Base-by-base conservation (phyloP, 2,888 invertebrate genomes). In the Pristionchus mayeri region DNA sequence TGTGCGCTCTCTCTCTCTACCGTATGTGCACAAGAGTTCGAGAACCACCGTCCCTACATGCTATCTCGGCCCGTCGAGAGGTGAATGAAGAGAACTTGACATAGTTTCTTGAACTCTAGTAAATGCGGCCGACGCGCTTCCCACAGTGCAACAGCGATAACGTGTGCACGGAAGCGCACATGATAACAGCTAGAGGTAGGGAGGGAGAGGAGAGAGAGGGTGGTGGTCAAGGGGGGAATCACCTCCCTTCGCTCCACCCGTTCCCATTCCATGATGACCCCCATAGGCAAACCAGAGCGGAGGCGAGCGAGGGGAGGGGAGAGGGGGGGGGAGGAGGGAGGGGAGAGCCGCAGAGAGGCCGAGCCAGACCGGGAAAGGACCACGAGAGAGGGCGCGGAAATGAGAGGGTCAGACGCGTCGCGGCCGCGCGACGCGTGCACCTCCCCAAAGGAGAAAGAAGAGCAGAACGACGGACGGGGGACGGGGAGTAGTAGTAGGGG, bases 261-360 rank as follows among this genome's bases (percentile, higher is more conserved):
- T 60, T 60, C 60, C 60, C 60, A 34, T 67, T 37, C 67, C 67
- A 67, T 67, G n/a, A n/a, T n/a, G 67, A 67, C 67, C 67, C 67
- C 67, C 67, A 37, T 67, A 67, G 67, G 67, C 13, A 21, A 54
- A n/a, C n/a, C n/a, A 21, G 54, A 54, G 9, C 13, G 54, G 52
- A 37, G 67, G 37, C 37, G 37, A 34, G 21, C 67, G 40, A 34
- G 24, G 27, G n/a, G 75, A 48, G n/a, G 24, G 50, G 27, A 27
- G 63, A 30, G 24, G 57, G 24, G 7, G 7, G 57, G 24, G 21
- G 24, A 24, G 57, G 24, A 57, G 57, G 24, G 57, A 57, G 57
- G 24, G 57, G 21, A 57, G 57, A 57, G 57, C 6, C 13, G 44
- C 44, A 13, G 44, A 13, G 44, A 44, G 44, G 44, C 6, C 44